Evolutionary conservation across 2,888 invertebrate genomes (phyloP).

Genomic region (Acrobasis suavella): DNA sequence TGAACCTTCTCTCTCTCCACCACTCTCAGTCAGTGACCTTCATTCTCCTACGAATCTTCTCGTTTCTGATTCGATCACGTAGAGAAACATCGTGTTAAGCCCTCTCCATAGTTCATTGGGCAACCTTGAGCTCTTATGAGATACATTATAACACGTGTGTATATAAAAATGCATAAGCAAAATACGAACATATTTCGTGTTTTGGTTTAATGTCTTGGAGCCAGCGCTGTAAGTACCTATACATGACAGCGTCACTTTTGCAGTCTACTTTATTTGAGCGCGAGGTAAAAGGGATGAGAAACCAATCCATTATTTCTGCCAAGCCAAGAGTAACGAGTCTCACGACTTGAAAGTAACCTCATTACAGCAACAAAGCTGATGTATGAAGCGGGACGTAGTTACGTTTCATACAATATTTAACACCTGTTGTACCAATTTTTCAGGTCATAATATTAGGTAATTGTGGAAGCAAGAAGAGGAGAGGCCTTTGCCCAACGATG

Average conservation of each 20-base stretch:
- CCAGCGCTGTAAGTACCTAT: neutral
- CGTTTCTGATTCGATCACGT: too few species aligned
- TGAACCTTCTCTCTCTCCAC: too few species aligned
- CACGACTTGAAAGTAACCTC: slow-evolving; percentile 10
- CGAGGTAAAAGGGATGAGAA: slow-evolving; percentile 9
- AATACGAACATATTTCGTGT: neutral
- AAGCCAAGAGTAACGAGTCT: slow-evolving; percentile 4
- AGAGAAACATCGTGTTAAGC: too few species aligned
- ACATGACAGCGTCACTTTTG: too few species aligned
- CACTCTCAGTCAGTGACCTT: too few species aligned
- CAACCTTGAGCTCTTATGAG: too few species aligned
- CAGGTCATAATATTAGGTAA: neutral
- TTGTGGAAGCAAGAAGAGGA: too few species aligned
- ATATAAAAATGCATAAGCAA: too few species aligned
- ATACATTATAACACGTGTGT: too few species aligned
- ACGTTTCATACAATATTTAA: slow-evolving; percentile 6
- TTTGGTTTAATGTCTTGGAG: neutral
- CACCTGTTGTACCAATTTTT: neutral
- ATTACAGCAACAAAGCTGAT: slow-evolving; percentile 16
- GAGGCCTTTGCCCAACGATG: too few species aligned
- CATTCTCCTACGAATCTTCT: too few species aligned
- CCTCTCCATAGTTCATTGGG: too few species aligned
- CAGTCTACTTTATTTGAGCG: neutral
- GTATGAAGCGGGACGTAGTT: neutral
- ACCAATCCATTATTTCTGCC: slow-evolving; percentile 14